A percentile compares a stretch with the other conserved stretches of the same genome.
These are phyloP conservation scores for Elaphurus davidianus DNA, from an alignment of 2,113 vertebrate species.

Conservation along the genomic window DNA sequence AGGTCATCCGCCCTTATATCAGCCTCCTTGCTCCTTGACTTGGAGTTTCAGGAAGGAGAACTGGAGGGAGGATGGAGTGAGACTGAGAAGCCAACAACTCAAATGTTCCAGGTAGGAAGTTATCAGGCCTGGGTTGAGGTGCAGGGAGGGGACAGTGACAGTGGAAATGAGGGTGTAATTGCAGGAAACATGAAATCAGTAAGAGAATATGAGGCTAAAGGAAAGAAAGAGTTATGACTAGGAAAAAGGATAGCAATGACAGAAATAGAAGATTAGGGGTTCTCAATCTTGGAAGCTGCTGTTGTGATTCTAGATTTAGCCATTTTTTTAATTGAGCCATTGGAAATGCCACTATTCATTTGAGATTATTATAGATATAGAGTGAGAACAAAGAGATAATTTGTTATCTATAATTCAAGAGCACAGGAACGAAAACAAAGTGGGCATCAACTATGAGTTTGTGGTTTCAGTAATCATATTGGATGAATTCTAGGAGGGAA, in stretches of 20 bases:
- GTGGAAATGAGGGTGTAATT: neutral
- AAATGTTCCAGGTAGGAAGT: neutral
- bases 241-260: neutral
- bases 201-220: neutral
- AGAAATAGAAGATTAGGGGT: neutral
- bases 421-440: neutral
- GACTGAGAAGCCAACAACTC: conserved; percentile 9
- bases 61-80: neutral
- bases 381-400: neutral
- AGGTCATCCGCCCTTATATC: neutral
- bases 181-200: neutral
- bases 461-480: neutral
- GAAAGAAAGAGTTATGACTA: neutral
- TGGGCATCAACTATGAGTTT: neutral
- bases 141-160: neutral
- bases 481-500: neutral
- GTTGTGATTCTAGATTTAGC: neutral
- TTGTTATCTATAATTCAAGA: neutral
- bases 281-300: neutral
- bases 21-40: neutral
- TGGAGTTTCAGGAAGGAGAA: neutral
- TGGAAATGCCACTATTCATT: neutral
- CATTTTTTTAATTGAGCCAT: neutral
- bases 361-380: neutral
- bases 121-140: neutral